Evolutionary conservation across 2,797 vertebrate genomes (phyloP).

Genomic region (Periparus ater): DNA sequence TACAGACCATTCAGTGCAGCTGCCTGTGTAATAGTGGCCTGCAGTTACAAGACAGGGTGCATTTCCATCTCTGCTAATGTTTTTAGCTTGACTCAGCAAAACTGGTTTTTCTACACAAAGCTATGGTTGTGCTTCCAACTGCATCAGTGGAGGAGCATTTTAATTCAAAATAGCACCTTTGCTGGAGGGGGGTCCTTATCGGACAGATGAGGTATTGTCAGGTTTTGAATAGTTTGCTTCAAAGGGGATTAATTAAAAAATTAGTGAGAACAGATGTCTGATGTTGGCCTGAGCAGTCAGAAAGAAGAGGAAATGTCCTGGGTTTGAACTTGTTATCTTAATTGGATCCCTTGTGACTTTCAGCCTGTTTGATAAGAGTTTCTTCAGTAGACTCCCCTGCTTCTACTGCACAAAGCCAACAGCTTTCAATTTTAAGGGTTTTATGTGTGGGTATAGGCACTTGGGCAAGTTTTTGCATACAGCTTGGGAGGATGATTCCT

Average conservation of each 20-base stretch:
- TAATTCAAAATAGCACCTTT: constrained; percentile 16
- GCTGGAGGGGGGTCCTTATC: not conserved
- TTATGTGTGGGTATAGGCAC: not conserved
- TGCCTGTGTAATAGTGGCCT: constrained; percentile 23
- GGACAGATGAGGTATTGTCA: not conserved
- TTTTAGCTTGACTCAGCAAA: constrained; percentile 25
- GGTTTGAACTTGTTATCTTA: constrained; percentile 45
- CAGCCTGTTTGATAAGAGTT: not conserved
- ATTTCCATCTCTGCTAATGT: constrained; percentile 1
- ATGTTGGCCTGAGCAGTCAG: not conserved
- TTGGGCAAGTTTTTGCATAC: not conserved
- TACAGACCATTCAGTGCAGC: constrained; percentile 12
- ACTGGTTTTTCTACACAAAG: not conserved
- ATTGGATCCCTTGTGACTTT: constrained; percentile 31
- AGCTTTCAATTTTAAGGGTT: not conserved
- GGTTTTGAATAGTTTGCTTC: not conserved
- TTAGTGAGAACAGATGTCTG: not conserved
- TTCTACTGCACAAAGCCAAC: not conserved
- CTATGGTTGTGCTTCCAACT: not conserved
- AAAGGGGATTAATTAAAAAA: constrained; percentile 9
- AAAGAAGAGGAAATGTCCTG: not conserved
- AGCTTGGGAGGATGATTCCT: not conserved
- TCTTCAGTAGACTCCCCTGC: not conserved
- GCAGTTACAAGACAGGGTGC: not conserved
- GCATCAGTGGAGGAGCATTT: not conserved